Evolutionary conservation across 2,113 vertebrate species (phyloP).

Genomic region (Xyrauchen texanus): DNA sequence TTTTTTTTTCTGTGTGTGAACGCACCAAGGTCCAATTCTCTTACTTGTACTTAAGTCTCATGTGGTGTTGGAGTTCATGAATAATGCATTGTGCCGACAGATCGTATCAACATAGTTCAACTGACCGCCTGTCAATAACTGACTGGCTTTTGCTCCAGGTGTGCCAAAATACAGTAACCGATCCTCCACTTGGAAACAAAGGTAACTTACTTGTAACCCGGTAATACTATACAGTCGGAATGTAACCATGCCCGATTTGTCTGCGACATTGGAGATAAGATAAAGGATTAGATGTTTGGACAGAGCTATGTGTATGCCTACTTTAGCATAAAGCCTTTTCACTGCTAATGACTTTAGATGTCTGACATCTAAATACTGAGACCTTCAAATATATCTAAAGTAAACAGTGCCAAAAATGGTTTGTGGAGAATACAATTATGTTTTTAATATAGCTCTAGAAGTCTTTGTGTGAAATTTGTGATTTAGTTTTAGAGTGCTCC

Average conservation of each 20-base stretch:
- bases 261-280: slow-evolving; percentile 3
- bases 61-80: slow-evolving; percentile 49
- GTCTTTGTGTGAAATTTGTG: no score
- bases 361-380: not conserved
- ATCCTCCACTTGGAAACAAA: slow-evolving; percentile 10
- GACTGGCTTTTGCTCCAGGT: slow-evolving; percentile 45
- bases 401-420: not conserved
- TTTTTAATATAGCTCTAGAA: no score
- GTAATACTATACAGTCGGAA: slow-evolving; percentile 21
- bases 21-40: not conserved
- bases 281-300: slow-evolving; percentile 9
- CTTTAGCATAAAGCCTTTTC: not conserved
- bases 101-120: slow-evolving; percentile 52
- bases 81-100: slow-evolving; percentile 52
- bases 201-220: not conserved
- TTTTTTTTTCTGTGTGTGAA: slow-evolving; percentile 25
- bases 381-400: not conserved
- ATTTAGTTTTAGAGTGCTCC: no score
- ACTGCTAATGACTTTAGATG: not conserved
- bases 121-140: slow-evolving; percentile 49
- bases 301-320: not conserved
- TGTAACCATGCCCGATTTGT: not conserved
- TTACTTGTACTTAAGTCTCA: slow-evolving; percentile 53
- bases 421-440: no score
- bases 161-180: slow-evolving; percentile 47